Percentiles rank a stretch among this genome's conserved stretches.
Conservation (phyloP, 2,113 vertebrate species). For the Notarius quadriscutis region DNA sequence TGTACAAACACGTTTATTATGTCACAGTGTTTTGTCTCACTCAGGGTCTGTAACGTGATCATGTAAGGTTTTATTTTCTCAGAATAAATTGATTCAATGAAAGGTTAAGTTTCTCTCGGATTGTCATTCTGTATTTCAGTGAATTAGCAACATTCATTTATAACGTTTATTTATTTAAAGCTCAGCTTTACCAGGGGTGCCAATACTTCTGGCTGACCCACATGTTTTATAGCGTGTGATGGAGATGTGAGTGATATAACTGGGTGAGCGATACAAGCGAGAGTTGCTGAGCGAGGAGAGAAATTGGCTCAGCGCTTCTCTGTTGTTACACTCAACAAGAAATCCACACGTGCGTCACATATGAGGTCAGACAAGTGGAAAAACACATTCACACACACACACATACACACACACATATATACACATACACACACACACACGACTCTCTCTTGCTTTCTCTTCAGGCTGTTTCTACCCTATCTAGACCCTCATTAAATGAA, state of each 20-base stretch:
- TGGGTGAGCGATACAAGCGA: neutral
- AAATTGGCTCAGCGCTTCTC: neutral
- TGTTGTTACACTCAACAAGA: constrained; percentile 13
- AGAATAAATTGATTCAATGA: neutral
- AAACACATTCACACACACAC: neutral
- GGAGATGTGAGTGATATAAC: neutral
- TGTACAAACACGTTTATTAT: too few relatives aligned
- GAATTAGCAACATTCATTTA: neutral
- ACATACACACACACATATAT: constrained; percentile 27
- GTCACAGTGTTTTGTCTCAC: neutral
- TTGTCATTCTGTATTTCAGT: neutral
- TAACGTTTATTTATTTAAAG: neutral
- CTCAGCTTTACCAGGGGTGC: neutral
- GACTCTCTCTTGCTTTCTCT: neutral
- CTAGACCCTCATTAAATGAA: constrained; percentile 6
- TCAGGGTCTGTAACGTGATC: too few relatives aligned
- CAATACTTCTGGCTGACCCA: neutral
- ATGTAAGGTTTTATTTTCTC: too few relatives aligned
- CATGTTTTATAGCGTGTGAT: neutral
- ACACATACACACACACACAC: constrained; percentile 19
- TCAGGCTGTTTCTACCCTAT: constrained; percentile 39
- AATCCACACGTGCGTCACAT: constrained; percentile 36
- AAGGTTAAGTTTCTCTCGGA: neutral
- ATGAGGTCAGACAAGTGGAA: constrained; percentile 46
- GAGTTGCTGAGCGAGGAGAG: neutral